A percentile compares a stretch with the other conserved stretches of the same genome.
These are phyloP conservation scores for Eledona agricola DNA, from an alignment of 2,888 invertebrate species.

Conservation along the genomic window DNA sequence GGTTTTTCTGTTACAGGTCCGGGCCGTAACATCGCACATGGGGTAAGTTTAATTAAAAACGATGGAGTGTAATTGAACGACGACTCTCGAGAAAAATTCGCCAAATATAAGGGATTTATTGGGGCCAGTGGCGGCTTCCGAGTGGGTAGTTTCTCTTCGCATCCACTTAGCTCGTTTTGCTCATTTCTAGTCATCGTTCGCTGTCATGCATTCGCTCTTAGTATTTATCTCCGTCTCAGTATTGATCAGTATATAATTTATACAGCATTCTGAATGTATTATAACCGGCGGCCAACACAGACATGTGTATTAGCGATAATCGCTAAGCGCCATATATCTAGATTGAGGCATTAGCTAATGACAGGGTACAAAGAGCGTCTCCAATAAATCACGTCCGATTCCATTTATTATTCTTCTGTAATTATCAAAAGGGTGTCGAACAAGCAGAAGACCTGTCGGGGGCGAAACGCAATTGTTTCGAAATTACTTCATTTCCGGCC, in stretches of 20 bases:
- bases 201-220: slow-evolving; percentile 49
- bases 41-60: slow-evolving; percentile 27
- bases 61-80: slow-evolving; percentile 29
- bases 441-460: slow-evolving; percentile 20
- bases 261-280: slow-evolving; percentile 40
- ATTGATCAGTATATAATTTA: slow-evolving; percentile 56
- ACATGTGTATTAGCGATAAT: slow-evolving; percentile 28
- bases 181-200: slow-evolving; percentile 54
- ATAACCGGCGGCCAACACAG: slow-evolving; percentile 12
- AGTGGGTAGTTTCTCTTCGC: slow-evolving; percentile 48
- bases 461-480: slow-evolving; percentile 33
- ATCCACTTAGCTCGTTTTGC: slow-evolving; percentile 54
- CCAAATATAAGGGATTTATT: slow-evolving; percentile 46
- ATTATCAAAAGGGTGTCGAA: slow-evolving; percentile 15
- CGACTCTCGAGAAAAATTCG: slow-evolving; percentile 42
- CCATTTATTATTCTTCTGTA: slow-evolving; percentile 17
- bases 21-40: slow-evolving; percentile 9
- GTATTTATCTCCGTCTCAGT: slow-evolving; percentile 53
- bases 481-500: slow-evolving; percentile 37
- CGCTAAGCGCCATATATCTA: slow-evolving; percentile 23
- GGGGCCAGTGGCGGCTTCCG: slow-evolving; percentile 42
- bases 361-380: slow-evolving; percentile 37
- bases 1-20: slow-evolving; percentile 17
- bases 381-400: slow-evolving; percentile 37
- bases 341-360: slow-evolving; percentile 37